Evolutionary conservation across 2,113 vertebrate species (phyloP), one percentile per base, ranked within the genome.

Genomic region (Pteropus alecto): DNA sequence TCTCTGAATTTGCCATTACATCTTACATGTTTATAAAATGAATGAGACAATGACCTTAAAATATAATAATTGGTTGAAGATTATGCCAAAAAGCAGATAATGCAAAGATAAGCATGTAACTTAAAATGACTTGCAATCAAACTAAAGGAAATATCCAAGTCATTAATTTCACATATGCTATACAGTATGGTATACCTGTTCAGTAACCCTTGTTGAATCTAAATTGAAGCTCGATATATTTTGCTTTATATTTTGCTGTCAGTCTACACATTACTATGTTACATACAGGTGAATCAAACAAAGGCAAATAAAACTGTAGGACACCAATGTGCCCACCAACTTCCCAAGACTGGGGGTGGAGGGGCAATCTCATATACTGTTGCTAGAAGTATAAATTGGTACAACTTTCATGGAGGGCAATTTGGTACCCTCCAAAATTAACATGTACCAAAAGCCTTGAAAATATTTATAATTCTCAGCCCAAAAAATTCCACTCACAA

Each of bases 31-130:
- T 96, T 70, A 85, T 51, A 95, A 96, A 97, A 84, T 51, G 61
- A 96, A 60, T 38, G 13, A 92, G 38, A 96, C 35, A 83, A 92
- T 94, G 68, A 94, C 71, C 43, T 91, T 96, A 88, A 87, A 97
- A 90, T 78, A 92, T 12, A 87, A 3, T 81, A 96, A 67, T 73
- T 6, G 26, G 21, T 38, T 84, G 16, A 96, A 90, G 26, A 90
- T 54, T 96, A 78, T 46, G 65, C 41, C 95, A 83, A 91, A 95
- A 88, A 92, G 14, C 58, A 95, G 38, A n/a, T 84, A 88, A 90
- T 33, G 24, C 41, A 93, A 94, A 79, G 19, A 38, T 73, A 92
- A 90, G n/a, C 74, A 83, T 71, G 79, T 74, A 87, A 81, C 41
- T 76, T 93, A 74, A 68, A 82, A 88, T 46, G 56, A 67, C 33